A percentile compares a stretch with the other conserved stretches of the same genome.
Evolutionary conservation across 2,113 vertebrate species (phyloP).

Genomic region (Pelecanoides urinatrix): DNA sequence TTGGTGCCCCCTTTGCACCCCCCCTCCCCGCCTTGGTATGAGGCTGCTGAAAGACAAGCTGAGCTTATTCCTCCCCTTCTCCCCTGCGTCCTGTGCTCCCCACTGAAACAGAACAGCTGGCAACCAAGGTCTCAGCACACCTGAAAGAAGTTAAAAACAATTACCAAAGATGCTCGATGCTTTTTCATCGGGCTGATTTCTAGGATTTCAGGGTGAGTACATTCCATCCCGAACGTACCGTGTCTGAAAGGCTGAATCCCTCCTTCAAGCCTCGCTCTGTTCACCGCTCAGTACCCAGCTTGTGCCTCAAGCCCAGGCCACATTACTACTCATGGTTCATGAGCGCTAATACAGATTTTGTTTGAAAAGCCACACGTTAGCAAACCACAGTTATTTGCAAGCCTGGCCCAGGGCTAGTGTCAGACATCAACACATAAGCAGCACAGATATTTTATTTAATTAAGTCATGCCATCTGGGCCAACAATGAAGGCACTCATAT

Average conservation of each 20-base stretch:
- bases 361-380: slow-evolving; percentile 62
- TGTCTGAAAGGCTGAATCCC: not conserved
- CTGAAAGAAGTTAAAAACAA: not conserved
- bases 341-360: not conserved
- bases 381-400: slow-evolving; percentile 65
- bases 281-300: not conserved
- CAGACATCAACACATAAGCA: slow-evolving; percentile 53
- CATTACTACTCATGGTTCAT: not conserved
- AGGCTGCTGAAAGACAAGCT: not conserved
- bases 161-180: not conserved
- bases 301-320: slow-evolving; percentile 41
- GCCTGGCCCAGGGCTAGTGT: slow-evolving; percentile 54
- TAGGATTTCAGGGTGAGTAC: not conserved
- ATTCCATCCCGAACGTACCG: not conserved
- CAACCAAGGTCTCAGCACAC: not conserved
- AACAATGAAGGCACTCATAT: slow-evolving; percentile 55
- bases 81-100: not conserved
- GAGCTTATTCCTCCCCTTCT: not conserved
- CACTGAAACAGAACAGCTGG: not conserved
- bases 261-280: slow-evolving; percentile 10
- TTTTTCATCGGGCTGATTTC: not conserved
- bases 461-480: slow-evolving; percentile 50
- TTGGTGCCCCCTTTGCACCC: not conserved
- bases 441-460: slow-evolving; percentile 65
- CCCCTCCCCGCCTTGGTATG: not conserved